Conservation (phyloP, 2,797 vertebrate species). For the Acomys russatus region DNA sequence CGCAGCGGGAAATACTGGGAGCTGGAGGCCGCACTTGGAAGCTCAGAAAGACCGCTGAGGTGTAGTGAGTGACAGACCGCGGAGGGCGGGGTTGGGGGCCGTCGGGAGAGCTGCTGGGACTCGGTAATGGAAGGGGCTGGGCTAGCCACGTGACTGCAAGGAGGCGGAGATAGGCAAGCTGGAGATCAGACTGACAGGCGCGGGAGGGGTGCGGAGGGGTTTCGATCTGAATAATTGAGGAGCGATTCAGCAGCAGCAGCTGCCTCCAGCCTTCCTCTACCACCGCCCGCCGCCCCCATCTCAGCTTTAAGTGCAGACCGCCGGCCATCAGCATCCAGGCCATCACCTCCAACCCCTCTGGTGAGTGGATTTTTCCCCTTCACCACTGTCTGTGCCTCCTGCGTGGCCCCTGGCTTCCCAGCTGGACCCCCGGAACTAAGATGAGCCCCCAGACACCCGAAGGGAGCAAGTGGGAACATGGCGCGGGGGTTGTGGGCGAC, state of each 20-base stretch:
- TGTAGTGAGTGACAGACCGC: neutral
- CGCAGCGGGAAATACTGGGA: neutral
- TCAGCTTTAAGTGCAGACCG: neutral
- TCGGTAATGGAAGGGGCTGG: slow-evolving; percentile 75
- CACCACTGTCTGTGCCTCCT: neutral
- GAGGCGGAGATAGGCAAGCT: slow-evolving; percentile 75
- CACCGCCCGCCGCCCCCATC: slow-evolving; percentile 19
- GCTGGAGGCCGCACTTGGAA: neutral
- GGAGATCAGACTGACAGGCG: slow-evolving; percentile 59
- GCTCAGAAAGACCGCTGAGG: neutral
- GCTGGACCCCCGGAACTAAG: neutral
- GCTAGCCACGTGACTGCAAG: slow-evolving; percentile 79
- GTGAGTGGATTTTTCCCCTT: slow-evolving; percentile 68
- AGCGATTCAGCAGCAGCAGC: slow-evolving; percentile 82
- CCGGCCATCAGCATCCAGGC: neutral
- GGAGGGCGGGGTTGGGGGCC: neutral
- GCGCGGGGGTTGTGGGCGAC: slow-evolving; percentile 69
- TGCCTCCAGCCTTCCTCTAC: slow-evolving; percentile 69
- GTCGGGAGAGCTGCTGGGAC: slow-evolving; percentile 13
- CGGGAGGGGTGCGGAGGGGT: neutral
- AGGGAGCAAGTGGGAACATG: slow-evolving; percentile 73
- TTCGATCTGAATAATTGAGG: slow-evolving; percentile 88
- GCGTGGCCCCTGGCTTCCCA: neutral
- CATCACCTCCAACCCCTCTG: slow-evolving; percentile 9
- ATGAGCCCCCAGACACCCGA: neutral